These are phyloP conservation scores for Promerops cafer DNA, from an alignment of 2,113 vertebrate species.

Conservation along the genomic window DNA sequence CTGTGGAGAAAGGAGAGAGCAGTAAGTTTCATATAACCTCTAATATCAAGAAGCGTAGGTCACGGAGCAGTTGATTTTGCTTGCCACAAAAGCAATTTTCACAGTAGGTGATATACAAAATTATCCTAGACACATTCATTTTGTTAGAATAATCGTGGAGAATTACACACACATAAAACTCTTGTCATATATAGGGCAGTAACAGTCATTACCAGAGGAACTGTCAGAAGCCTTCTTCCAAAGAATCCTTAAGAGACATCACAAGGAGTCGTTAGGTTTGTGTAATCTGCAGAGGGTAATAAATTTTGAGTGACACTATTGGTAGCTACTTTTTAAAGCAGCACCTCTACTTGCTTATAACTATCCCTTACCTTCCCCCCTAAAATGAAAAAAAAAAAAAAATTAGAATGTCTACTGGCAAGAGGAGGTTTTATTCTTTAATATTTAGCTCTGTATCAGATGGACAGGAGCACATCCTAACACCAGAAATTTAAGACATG, in stretches of 20 bases:
- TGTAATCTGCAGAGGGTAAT: not conserved
- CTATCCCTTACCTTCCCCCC: not conserved
- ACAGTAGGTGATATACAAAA: constrained; percentile 32
- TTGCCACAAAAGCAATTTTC: constrained; percentile 44
- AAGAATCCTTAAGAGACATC: not conserved
- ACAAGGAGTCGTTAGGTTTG: not conserved
- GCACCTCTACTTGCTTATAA: not conserved
- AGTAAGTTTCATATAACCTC: constrained; percentile 20
- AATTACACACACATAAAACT: constrained; percentile 13
- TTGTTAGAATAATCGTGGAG: constrained; percentile 23
- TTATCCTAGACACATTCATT: constrained; percentile 24
- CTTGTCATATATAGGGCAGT: not conserved
- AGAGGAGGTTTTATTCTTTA: not conserved
- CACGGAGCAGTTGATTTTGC: constrained; percentile 18
- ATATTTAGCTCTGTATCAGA: not conserved
- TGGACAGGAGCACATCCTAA: not conserved
- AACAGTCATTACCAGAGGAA: constrained; percentile 12
- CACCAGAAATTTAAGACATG: not conserved
- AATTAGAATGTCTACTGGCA: not conserved
- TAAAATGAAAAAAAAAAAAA: not conserved
- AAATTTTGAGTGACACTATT: not conserved
- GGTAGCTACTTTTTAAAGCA: not conserved
- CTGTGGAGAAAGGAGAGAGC: constrained; percentile 7
- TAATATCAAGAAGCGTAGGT: constrained; percentile 36
- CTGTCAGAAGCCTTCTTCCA: not conserved